A percentile compares a stretch with the other conserved stretches of the same genome.
phyloP scores from a whole-genome alignment of 2,888 invertebrate genomes.

The Nomada ruficornis region DNA sequence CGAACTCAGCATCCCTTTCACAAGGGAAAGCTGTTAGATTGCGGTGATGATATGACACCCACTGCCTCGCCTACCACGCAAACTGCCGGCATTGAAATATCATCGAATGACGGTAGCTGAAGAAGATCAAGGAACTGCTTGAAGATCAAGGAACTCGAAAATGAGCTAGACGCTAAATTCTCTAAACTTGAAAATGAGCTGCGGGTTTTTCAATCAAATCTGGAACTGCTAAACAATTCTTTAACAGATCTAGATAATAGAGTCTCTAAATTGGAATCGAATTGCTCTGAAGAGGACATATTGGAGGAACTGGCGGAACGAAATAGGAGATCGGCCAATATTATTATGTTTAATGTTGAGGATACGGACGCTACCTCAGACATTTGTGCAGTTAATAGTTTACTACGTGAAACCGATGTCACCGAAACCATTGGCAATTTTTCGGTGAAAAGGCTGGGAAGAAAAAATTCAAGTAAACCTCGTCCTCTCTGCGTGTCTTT shows the following conservation, averaged over 20 bases:
- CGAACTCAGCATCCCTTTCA: conserved; percentile 4
- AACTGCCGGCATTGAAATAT: not conserved
- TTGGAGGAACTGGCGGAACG: not conserved
- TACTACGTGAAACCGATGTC: too few relatives aligned
- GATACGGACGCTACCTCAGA: not conserved
- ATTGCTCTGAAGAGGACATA: not conserved
- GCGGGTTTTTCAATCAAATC: conserved; percentile 4
- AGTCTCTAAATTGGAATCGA: conserved; percentile 7
- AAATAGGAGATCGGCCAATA: conserved; percentile 1
- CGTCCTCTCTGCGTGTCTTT: too few relatives aligned
- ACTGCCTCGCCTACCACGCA: too few relatives aligned
- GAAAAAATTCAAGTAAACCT: too few relatives aligned
- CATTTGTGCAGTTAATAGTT: not conserved
- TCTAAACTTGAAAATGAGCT: conserved; percentile 9
- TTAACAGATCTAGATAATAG: conserved; percentile 4
- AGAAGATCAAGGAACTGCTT: not conserved
- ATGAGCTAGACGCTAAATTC: not conserved
- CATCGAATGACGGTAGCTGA: not conserved
- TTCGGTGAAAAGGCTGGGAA: too few relatives aligned
- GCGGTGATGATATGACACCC: not conserved
- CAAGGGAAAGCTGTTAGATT: conserved; percentile 1
- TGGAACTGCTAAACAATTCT: conserved; percentile 1
- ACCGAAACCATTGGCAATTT: too few relatives aligned
- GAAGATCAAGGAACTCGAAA: not conserved
- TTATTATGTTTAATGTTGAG: conserved; percentile 3